Conservation (phyloP, 2,113 vertebrate genomes). For the Aythya baeri region DNA sequence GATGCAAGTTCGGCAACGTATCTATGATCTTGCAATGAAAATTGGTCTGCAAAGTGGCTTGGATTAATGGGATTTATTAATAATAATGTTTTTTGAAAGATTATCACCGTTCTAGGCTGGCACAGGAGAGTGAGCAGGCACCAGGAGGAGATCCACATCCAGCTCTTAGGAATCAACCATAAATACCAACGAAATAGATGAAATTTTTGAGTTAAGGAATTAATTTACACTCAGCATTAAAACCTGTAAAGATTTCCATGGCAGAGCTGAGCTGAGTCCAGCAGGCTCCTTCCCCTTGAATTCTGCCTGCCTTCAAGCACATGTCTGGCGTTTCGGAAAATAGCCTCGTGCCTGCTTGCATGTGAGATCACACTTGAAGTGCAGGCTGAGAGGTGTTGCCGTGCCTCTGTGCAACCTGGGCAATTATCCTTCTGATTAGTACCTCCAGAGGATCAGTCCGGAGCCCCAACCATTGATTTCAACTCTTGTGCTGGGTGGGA, state of each 20-base stretch:
- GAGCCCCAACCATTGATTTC: neutral
- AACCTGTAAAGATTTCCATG: neutral
- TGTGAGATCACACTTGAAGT: neutral
- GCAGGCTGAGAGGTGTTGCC: neutral
- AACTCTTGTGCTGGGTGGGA: neutral
- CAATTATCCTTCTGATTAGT: neutral
- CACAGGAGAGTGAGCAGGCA: neutral
- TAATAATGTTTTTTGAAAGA: neutral
- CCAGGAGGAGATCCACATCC: neutral
- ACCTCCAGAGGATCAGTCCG: neutral
- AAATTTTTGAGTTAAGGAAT: neutral
- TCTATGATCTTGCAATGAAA: neutral
- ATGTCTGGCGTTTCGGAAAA: neutral
- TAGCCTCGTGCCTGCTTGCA: neutral
- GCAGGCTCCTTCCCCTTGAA: neutral
- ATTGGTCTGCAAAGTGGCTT: neutral
- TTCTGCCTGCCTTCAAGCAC: neutral
- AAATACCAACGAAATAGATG: neutral
- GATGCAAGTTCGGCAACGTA: neutral
- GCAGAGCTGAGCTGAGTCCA: neutral
- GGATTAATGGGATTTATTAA: slow-evolving; percentile 2
- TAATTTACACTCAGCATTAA: neutral
- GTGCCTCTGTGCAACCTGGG: neutral
- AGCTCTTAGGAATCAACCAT: neutral
- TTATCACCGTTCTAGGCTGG: neutral